Conservation (phyloP, 2,888 invertebrate genomes). For the Andricus curvator region DNA sequence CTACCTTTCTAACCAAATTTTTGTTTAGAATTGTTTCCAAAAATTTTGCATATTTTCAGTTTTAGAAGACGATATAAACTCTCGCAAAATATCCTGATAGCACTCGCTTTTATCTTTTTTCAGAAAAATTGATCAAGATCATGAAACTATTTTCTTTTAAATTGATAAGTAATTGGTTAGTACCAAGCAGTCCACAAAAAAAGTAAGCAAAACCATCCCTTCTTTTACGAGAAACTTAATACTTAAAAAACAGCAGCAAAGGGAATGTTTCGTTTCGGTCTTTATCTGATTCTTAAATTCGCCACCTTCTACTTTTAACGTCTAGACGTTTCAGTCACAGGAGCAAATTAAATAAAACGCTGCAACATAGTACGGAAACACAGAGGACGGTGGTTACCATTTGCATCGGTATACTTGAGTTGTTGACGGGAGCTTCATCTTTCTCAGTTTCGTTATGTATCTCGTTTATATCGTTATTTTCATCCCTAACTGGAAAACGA, state of each 20-base stretch:
- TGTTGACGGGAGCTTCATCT: constrained; percentile 63
- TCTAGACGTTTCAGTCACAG: constrained; percentile 64
- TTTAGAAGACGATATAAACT: background rate
- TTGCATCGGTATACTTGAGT: constrained; percentile 75
- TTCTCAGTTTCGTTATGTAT: constrained; percentile 61
- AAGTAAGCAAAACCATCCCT: background rate
- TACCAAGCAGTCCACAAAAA: background rate
- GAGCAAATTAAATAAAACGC: constrained; percentile 76
- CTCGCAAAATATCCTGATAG: background rate
- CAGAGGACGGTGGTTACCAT: constrained; percentile 78
- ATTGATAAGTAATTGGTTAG: background rate
- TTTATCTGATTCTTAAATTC: constrained; percentile 38
- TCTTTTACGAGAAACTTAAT: background rate
- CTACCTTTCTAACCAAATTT: background rate
- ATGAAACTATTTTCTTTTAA: background rate
- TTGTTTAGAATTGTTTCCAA: background rate
- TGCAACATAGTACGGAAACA: constrained; percentile 77
- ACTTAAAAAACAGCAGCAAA: constrained; percentile 27
- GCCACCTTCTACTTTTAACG: constrained; percentile 33
- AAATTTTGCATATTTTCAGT: background rate
- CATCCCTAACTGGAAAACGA: background rate
- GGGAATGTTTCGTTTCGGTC: constrained; percentile 40
- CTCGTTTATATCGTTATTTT: constrained; percentile 44
- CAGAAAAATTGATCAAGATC: background rate
- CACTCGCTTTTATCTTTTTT: background rate